phyloP scores from a whole-genome alignment of 2,113 vertebrate genomes.

The Geothlypis trichas region DNA sequence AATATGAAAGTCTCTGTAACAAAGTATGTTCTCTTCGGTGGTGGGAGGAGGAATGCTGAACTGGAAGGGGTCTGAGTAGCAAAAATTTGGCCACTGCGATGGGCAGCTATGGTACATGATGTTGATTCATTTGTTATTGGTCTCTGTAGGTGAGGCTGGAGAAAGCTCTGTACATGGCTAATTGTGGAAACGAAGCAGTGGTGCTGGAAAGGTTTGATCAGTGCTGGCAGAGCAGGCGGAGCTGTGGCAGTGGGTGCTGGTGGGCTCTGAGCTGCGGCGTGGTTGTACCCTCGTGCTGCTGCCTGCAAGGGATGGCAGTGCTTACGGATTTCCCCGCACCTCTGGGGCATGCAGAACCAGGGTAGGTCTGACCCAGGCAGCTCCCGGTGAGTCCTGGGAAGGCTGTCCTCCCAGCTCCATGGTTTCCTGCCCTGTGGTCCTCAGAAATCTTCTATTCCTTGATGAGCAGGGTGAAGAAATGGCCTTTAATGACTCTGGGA shows the following conservation, averaged over 20 bases:
- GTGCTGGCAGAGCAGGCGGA: neutral
- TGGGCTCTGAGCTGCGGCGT: neutral
- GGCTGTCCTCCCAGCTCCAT: neutral
- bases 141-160: neutral
- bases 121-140: neutral
- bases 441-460: neutral
- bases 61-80: neutral
- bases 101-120: rapidly evolving
- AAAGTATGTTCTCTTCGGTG: constrained; percentile 17
- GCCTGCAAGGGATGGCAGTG: neutral
- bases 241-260: neutral
- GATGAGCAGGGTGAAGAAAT: neutral
- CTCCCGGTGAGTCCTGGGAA: neutral
- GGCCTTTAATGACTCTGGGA: neutral
- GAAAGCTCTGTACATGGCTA: neutral
- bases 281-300: neutral
- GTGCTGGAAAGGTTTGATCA: neutral
- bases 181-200: neutral
- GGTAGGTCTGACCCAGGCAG: neutral
- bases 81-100: neutral
- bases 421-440: neutral
- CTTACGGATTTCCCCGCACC: rapidly evolving
- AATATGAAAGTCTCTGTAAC: constrained; percentile 49
- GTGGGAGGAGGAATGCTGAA: neutral
- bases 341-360: neutral